Percentiles rank a stretch among this genome's conserved stretches.
phyloP scores from a whole-genome alignment of 2,113 vertebrate genomes.

The Protomyctophum bolini region DNA sequence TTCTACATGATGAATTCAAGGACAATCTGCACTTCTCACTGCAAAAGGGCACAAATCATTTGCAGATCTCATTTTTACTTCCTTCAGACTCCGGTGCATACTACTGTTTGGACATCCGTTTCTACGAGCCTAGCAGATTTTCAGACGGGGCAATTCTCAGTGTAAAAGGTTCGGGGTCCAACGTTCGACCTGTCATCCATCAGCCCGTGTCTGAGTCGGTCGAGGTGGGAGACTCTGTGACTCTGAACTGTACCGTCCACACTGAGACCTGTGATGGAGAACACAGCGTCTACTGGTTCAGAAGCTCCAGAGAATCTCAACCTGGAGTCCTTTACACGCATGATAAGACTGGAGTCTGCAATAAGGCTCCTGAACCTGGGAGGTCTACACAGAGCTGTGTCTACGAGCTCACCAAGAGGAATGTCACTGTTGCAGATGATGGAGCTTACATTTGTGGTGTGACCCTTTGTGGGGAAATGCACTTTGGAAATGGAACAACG shows the following conservation, averaged over 20 bases:
- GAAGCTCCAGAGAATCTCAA: conserved; percentile 24
- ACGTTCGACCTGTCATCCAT: conserved; percentile 1
- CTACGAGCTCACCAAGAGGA: conserved; percentile 19
- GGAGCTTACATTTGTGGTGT: conserved; percentile 36
- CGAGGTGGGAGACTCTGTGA: not conserved
- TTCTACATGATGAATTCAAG: conserved; percentile 34
- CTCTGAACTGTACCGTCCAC: conserved; percentile 26
- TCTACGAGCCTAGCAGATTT: conserved; percentile 31
- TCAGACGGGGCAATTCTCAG: conserved; percentile 27
- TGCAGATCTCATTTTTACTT: conserved; percentile 28
- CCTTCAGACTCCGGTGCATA: conserved; percentile 60
- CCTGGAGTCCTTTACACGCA: conserved; percentile 31
- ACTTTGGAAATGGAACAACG: conserved; percentile 6
- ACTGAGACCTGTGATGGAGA: conserved; percentile 16
- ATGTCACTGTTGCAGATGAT: conserved; percentile 4
- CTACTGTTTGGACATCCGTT: conserved; percentile 39
- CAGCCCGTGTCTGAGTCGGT: not conserved
- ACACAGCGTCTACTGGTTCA: conserved; percentile 25
- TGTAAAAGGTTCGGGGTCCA: conserved; percentile 22
- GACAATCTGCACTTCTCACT: conserved; percentile 35
- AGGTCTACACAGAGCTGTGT: conserved; percentile 27
- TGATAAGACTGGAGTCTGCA: conserved; percentile 34
- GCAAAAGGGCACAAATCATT: not conserved
- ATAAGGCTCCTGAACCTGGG: not conserved
- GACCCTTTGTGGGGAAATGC: conserved; percentile 34